These are phyloP conservation scores for Cephus spinipes DNA, from an alignment of 2,888 invertebrate genomes.

Conservation along the genomic window DNA sequence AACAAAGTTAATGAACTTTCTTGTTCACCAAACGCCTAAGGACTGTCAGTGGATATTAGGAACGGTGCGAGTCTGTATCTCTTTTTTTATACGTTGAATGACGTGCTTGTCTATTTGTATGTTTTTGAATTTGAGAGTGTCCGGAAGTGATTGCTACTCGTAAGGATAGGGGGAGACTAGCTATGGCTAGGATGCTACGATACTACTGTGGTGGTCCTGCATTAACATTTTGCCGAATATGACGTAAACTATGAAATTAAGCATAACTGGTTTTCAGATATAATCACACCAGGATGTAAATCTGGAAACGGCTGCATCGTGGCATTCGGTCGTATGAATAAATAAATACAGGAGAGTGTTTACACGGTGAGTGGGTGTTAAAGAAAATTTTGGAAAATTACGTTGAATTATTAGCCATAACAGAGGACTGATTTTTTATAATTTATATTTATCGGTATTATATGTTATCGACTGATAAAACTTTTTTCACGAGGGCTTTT, in stretches of 20 bases:
- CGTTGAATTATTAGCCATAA: neutral
- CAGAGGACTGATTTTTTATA: neutral
- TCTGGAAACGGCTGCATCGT: neutral
- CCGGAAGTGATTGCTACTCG: neutral
- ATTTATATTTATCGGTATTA: neutral
- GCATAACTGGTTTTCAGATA: neutral
- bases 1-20: neutral
- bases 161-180: neutral
- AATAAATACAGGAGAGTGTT: neutral
- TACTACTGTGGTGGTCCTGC: neutral
- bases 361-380: neutral
- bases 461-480: neutral
- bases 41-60: neutral
- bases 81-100: neutral
- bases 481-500: neutral
- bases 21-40: neutral
- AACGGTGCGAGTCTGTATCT: neutral
- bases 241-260: constrained; percentile 9
- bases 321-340: neutral
- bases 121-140: neutral
- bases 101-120: neutral
- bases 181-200: neutral
- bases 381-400: neutral
- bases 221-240: constrained; percentile 8
- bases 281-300: constrained; percentile 1